phyloP scores from a whole-genome alignment of 2,113 vertebrate species.

The Peucedramus taeniatus region DNA sequence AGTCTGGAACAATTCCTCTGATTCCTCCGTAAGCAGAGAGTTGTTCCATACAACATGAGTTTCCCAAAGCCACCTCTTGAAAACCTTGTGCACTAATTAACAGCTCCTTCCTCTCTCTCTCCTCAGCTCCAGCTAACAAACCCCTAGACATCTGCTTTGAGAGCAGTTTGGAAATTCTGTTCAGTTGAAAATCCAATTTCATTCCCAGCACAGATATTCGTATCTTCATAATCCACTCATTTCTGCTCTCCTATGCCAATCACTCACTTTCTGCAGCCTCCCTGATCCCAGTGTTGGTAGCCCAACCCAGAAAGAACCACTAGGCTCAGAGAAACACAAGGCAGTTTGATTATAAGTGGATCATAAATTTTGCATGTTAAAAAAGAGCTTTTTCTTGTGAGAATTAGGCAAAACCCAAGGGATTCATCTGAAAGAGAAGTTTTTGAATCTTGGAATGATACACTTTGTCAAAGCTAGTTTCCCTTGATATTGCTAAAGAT shows the following conservation, averaged over 20 bases:
- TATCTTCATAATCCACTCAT: neutral
- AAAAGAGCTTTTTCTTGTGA: neutral
- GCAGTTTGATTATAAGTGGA: neutral
- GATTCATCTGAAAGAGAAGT: neutral
- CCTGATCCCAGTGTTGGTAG: neutral
- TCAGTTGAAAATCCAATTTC: neutral
- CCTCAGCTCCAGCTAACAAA: neutral
- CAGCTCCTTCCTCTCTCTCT: neutral
- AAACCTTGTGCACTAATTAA: neutral
- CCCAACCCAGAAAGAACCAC: neutral
- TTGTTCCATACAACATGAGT: neutral
- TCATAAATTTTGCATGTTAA: neutral
- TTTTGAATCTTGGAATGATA: neutral
- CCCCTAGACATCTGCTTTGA: neutral
- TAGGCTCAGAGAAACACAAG: neutral
- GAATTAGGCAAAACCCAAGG: neutral
- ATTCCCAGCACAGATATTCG: neutral
- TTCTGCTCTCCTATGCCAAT: neutral
- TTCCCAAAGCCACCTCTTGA: neutral
- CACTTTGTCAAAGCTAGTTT: neutral
- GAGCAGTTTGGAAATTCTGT: neutral
- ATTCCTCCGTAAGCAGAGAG: neutral
- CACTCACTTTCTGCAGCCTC: neutral
- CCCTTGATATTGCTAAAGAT: neutral
- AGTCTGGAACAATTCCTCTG: neutral